These are phyloP conservation scores for Diachasmimorpha longicaudata DNA, from an alignment of 1,140 invertebrate species.

Conservation along the genomic window DNA sequence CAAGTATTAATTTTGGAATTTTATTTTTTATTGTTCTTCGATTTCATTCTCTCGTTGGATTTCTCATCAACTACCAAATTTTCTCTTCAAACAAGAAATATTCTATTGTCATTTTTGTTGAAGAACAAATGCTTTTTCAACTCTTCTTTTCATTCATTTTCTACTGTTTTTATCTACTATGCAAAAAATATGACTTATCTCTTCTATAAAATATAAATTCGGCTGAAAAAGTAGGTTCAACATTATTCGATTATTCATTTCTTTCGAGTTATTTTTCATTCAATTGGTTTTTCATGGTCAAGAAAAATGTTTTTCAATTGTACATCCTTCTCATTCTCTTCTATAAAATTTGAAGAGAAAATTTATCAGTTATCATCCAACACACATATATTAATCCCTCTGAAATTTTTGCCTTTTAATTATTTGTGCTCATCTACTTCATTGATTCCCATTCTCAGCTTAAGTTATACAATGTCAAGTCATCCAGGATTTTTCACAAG, in stretches of 20 bases:
- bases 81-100: not conserved
- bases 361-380: slow-evolving; percentile 36
- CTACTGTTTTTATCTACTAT: slow-evolving; percentile 42
- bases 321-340: not conserved
- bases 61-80: not conserved
- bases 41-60: not conserved
- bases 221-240: not conserved
- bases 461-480: slow-evolving; percentile 56
- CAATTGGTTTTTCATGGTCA: not conserved
- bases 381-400: not conserved
- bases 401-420: slow-evolving; percentile 6
- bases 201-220: slow-evolving; percentile 43
- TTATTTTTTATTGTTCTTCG: not conserved
- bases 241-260: not conserved
- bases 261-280: not conserved
- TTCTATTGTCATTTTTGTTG: not conserved
- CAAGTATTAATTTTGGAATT: not conserved
- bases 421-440: slow-evolving; percentile 38
- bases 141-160: not conserved
- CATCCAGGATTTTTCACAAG: slow-evolving; percentile 74
- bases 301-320: not conserved
- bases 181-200: slow-evolving; percentile 57
- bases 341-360: not conserved
- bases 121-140: not conserved
- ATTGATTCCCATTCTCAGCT: slow-evolving; percentile 39